These are phyloP conservation scores for Nematostella vectensis DNA, from an alignment of 92 coral and sea anemone species.

Conservation along the genomic window DNA sequence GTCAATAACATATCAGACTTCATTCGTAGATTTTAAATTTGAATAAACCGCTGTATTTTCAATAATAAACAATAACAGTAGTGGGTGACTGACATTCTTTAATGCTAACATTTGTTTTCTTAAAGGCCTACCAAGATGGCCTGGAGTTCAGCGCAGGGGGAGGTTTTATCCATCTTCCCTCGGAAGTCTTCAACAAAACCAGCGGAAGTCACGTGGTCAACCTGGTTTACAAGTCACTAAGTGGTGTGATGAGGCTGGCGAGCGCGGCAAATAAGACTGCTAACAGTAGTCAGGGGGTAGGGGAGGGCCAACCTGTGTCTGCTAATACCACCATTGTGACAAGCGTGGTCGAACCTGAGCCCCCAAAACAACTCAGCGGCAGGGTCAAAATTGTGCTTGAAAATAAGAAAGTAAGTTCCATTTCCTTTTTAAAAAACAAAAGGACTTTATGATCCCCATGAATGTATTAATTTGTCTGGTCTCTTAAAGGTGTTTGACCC, in stretches of 20 bases:
- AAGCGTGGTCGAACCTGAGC: conserved; percentile 59
- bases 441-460: too few species aligned
- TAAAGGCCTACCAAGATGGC: conserved; percentile 39
- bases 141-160: conserved; percentile 16
- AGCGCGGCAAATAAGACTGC: conserved; percentile 4
- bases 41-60: too few species aligned
- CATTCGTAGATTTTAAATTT: too few species aligned
- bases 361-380: conserved; percentile 15
- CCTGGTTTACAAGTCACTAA: conserved; percentile 50
- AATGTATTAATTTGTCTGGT: too few species aligned
- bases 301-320: conserved; percentile 3
- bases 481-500: conserved; percentile 31
- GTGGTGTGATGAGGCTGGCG: conserved; percentile 34
- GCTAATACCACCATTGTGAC: conserved; percentile 71
- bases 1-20: too few species aligned
- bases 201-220: conserved; percentile 26
- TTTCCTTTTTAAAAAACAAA: too few species aligned
- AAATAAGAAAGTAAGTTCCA: conserved; percentile 58
- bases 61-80: too few species aligned
- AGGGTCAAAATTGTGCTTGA: conserved; percentile 67
- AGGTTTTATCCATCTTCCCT: conserved; percentile 46
- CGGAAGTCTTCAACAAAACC: conserved; percentile 32
- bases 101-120: too few species aligned
- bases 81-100: too few species aligned
- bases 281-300: neutral